Evolutionary conservation across 2,888 invertebrate genomes (phyloP), one percentile per base, ranked within the genome.

Genomic region (Gasteruption jaculator): DNA sequence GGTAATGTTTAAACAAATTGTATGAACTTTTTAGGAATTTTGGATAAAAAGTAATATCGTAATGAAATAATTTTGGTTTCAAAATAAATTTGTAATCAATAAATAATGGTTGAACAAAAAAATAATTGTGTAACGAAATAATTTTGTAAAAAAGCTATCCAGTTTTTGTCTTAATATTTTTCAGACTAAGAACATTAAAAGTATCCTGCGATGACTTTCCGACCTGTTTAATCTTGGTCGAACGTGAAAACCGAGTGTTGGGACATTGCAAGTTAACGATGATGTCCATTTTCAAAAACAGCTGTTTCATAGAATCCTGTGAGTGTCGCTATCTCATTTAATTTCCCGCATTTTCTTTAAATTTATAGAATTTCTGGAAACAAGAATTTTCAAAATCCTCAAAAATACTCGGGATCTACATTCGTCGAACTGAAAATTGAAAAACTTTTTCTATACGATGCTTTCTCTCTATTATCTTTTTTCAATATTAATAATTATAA

Each of bases 221-320:
- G 15, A 83, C 85, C 26, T 85, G 80, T 67, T 74, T 85, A 57
- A 76, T 87, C 55, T 72, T 90, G 46, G 71, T 87, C 42, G 73
- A 79, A 43, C 71, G 73, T 41, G 62, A 65, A 18, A 50, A 53
- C 37, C 63, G 68, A 38, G 79, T 89, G 32, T 74, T 90, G 56
- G 90, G 89, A 3, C 91, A 91, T 68, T 82, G 86, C 56, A 90
- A 90, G 73, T 73, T 91, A 43, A 83, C 86, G 31, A 71, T 79
- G 35, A 82, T 90, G 60, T 83, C 85, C 2, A 78, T 79, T 56
- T 78, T 83, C 55, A 77, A 74, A 48, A 76, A 82, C 47, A 82
- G 83, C 49, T 87, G 88, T 70, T 86, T 87, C 62, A 74, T 91
- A 40, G 88, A 90, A 74, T 84, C 88, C 26, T 74, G 76, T 75